Conservation (phyloP, 2,888 invertebrate species). For the Allophyes oxyacanthae region DNA sequence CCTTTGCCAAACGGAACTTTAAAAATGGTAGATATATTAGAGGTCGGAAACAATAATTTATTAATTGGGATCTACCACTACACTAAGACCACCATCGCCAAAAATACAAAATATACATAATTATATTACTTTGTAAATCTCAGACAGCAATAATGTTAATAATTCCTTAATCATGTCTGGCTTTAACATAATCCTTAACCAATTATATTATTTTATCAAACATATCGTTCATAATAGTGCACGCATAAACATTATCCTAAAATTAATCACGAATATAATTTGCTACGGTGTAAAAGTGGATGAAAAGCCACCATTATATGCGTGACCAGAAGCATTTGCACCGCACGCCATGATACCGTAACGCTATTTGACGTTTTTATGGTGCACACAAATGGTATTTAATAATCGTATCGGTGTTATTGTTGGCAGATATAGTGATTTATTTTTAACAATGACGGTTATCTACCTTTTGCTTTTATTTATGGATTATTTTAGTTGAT, state of each 20-base stretch:
- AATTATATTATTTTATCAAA: slow-evolving; percentile 16
- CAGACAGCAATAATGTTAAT: no score
- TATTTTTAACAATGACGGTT: not conserved
- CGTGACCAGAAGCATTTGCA: slow-evolving; percentile 54
- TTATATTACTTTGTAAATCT: no score
- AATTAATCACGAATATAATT: slow-evolving; percentile 40
- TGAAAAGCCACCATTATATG: slow-evolving; percentile 38
- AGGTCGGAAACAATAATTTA: no score
- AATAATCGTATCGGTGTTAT: slow-evolving; percentile 28
- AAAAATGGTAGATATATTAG: no score
- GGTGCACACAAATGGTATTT: slow-evolving; percentile 36
- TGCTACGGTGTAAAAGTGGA: slow-evolving; percentile 29
- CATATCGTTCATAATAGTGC: slow-evolving; percentile 1
- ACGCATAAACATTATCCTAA: slow-evolving; percentile 25
- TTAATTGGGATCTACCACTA: no score
- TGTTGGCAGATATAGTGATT: slow-evolving; percentile 27
- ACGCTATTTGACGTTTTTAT: slow-evolving; percentile 41
- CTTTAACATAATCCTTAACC: not conserved
- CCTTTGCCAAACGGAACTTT: no score
- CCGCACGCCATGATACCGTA: slow-evolving; percentile 43
- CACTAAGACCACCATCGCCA: no score
- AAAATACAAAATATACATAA: no score
- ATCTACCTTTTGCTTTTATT: not conserved
- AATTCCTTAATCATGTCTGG: not conserved
- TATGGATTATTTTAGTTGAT: not conserved